Evolutionary conservation across 2,113 vertebrate genomes (phyloP), one percentile per base, ranked within the genome.

Genomic region (Silurus glanis): DNA sequence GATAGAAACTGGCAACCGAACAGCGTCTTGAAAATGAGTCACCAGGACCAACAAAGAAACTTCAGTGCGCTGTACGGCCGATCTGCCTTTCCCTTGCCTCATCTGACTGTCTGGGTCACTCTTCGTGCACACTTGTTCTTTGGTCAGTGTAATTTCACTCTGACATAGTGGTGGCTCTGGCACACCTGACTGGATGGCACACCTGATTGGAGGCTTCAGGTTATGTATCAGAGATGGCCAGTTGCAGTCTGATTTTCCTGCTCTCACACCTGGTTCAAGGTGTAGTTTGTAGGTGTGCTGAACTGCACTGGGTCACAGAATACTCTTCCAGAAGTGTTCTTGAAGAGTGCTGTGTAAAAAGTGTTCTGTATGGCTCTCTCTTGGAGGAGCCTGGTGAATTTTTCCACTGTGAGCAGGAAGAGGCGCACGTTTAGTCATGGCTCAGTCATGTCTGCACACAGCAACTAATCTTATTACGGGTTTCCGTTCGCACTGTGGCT

Each of bases 11-110:
- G 97, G 97, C 97, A 98, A 97, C 96, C 96, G 96, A 55, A 97
- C 97, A 97, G 96, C 96, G 96, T 98, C 97, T 98, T 97, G 96
- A 97, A 97, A 97, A 98, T 98, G 97, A 99, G 95, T 99, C 97
- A 98, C 95, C 95, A 91, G 92, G 93, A 95, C 95, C 96, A 97
- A 98, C 97, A 98, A 98, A 98, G 97, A 97, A 95, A 95, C 96
- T 95, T 97, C 94, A 97, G 95, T 90, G 93, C 91, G 90, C 58
- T 53, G 49, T 84, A 72, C 66, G 10, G 72, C 80, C 80, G 83
- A 85, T 75, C 74, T 80, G 80, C 56, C 74, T 75, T 85, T 66
- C 71, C 80, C 51, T 74, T 55, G 86, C 82, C 74, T 78, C 83
- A 85, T 88, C 84, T 76, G 78, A 82, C 84, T 85, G 76, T 86